Conservation (phyloP, 2,888 invertebrate genomes). For the Archips xylosteana region DNA sequence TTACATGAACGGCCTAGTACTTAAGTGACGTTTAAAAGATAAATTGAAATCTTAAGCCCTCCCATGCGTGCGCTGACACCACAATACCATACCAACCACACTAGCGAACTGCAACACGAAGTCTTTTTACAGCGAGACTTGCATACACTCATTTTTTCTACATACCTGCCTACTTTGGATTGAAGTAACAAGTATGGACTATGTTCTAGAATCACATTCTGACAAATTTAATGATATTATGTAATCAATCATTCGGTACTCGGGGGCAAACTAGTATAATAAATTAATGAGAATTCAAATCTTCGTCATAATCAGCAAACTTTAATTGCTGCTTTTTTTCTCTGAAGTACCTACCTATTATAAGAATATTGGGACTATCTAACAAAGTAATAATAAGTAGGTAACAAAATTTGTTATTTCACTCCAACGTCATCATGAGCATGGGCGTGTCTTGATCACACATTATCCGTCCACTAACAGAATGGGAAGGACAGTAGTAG, state of each 20-base stretch:
- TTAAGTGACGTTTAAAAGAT: neutral
- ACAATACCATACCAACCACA: slow-evolving; percentile 5
- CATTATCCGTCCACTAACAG: neutral
- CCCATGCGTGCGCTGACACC: neutral
- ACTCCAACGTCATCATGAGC: slow-evolving; percentile 5
- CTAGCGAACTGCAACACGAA: slow-evolving; percentile 14
- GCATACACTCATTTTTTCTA: slow-evolving; percentile 14
- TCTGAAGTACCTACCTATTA: too few relatives aligned
- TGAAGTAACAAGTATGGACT: slow-evolving; percentile 26
- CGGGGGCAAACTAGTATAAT: neutral
- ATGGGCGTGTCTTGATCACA: neutral
- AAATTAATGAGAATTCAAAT: neutral
- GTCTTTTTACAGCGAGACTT: slow-evolving; percentile 17
- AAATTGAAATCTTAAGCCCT: neutral
- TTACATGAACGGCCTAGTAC: neutral
- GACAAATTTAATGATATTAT: too few relatives aligned
- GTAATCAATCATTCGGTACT: too few relatives aligned
- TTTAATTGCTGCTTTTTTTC: too few relatives aligned
- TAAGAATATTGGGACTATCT: too few relatives aligned
- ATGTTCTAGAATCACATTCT: neutral
- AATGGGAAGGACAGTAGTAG: neutral
- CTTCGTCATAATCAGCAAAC: neutral
- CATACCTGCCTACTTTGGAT: slow-evolving; percentile 15
- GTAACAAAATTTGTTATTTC: slow-evolving; percentile 21
- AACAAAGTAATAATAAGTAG: neutral